Evolutionary conservation across 2,113 vertebrate species (phyloP), one percentile per base, ranked within the genome.

Genomic region (Trichomycterus rosablanca): DNA sequence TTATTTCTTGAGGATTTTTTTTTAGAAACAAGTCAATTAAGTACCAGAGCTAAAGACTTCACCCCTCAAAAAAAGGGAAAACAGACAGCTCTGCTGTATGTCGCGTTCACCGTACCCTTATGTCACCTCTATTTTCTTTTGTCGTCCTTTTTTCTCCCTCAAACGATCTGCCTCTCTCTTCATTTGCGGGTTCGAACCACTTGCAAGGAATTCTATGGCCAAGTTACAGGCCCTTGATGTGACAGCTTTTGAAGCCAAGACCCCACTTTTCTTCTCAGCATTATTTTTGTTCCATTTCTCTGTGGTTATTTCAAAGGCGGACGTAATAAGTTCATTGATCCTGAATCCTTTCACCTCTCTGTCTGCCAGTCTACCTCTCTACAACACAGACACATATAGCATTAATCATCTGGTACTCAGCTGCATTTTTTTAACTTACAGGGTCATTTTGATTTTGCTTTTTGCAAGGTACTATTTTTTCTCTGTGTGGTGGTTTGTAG

Each of bases 11-110:
- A 77, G 86, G 78, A 91, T 92, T 93, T 94, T 93, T 92, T 93
- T 94, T 93, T 94, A 88, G 88, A 94, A 95, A 92, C 90, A 92
- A 88, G 88, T 92, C 91, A 92, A 87, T 90, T 89, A 85, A 87
- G 83, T 89, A 54, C 79, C 88, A 76, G n/a, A n/a, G n/a, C n/a
- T n/a, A n/a, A 81, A 91, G 84, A 88, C 86, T 89, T 86, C 87
- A 82, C 88, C 87, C 82, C 67, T 71, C 76, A 86, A 88, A 83
- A 61, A 15, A 40, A 15, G 37, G 37, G 34, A 65, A 54, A 42
- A 59, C 52, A 66, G 54, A 79, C 74, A 63, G 76, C 83, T 86
- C 75, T 81, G 78, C 78, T 74, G 78, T 78, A 83, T 73, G 78
- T 74, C 83, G 85, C 83, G 82, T 87, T 57, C 70, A 30, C 60